phyloP scores from a whole-genome alignment of 2,113 vertebrate species.

The Cyprinodon brontotheroides region DNA sequence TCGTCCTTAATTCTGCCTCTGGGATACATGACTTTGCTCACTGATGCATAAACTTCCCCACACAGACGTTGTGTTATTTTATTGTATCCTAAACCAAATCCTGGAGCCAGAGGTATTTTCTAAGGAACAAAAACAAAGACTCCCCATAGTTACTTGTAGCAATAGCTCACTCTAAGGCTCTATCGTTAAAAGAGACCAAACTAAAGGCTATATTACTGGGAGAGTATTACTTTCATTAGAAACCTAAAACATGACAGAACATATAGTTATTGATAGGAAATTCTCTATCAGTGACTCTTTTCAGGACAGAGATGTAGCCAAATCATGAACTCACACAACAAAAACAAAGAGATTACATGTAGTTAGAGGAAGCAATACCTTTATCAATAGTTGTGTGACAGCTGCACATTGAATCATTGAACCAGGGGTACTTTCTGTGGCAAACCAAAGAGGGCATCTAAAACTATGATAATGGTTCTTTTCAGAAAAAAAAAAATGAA shows the following conservation, averaged over 20 bases:
- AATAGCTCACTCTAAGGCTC: neutral
- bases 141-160: neutral
- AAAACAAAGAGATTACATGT: neutral
- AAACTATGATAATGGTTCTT: neutral
- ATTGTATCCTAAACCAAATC: too few species aligned
- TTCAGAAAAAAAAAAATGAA: neutral
- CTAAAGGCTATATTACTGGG: neutral
- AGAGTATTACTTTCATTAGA: neutral
- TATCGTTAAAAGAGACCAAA: neutral
- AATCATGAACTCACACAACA: too few species aligned
- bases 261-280: neutral
- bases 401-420: neutral
- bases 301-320: too few species aligned
- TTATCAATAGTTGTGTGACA: neutral
- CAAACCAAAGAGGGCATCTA: neutral
- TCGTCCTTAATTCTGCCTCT: too few species aligned
- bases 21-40: too few species aligned
- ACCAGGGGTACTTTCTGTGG: neutral
- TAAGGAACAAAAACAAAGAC: neutral
- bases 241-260: neutral
- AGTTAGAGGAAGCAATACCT: neutral
- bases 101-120: neutral
- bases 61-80: too few species aligned
- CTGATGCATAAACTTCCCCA: too few species aligned
- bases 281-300: neutral